These are phyloP conservation scores for Tiliqua scincoides DNA, from an alignment of 2,113 vertebrate species.

Conservation along the genomic window DNA sequence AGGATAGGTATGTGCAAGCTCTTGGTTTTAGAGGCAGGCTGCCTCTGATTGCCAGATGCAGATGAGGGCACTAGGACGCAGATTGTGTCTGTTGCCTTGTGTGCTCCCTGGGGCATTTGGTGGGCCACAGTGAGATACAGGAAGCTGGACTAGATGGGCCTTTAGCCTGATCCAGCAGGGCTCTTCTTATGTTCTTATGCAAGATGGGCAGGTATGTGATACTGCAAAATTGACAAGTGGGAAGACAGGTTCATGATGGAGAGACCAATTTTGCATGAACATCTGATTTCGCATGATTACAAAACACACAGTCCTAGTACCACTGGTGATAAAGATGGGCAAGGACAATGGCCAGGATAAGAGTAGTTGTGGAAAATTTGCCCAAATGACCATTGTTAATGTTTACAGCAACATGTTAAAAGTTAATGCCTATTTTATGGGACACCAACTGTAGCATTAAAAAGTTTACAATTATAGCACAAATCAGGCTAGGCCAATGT, in stretches of 20 bases:
- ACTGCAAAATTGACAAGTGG: no score
- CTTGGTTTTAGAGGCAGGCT: no score
- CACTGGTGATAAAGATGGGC: not conserved
- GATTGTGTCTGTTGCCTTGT: no score
- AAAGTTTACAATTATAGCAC: not conserved
- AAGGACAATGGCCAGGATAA: not conserved
- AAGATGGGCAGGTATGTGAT: not conserved
- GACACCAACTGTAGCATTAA: not conserved
- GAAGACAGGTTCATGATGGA: not conserved
- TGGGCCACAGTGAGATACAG: no score
- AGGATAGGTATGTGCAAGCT: no score
- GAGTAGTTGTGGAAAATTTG: not conserved
- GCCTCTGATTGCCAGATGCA: no score
- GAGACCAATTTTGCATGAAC: not conserved
- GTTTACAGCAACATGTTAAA: not conserved
- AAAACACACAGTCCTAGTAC: not conserved
- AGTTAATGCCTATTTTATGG: not conserved
- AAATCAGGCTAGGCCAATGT: not conserved
- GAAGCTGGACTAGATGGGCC: no score
- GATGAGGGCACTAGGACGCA: no score
- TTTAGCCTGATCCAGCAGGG: no score
- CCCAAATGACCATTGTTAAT: not conserved
- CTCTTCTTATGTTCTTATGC: no score
- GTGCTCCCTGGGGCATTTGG: no score
- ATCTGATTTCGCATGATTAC: no score